phyloP scores from a whole-genome alignment of 2,797 vertebrate species.

The Neostethus bicornis region DNA sequence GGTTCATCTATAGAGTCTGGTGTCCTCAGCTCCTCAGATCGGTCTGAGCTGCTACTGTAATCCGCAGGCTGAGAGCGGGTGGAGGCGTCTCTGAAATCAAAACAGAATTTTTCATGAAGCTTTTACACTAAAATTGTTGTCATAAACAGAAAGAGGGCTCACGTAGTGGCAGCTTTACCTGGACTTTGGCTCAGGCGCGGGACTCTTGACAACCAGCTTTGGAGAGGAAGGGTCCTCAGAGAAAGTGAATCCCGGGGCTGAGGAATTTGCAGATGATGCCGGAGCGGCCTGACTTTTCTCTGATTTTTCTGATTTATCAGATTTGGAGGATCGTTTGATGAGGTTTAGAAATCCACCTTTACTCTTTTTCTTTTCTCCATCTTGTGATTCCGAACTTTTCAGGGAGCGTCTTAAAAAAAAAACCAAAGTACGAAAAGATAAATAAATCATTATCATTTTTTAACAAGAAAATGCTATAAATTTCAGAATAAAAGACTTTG shows the following conservation, averaged over 20 bases:
- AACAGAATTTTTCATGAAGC: background rate
- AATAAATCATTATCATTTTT: background rate
- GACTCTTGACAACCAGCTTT: slow-evolving; percentile 77
- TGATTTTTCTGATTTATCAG: slow-evolving; percentile 81
- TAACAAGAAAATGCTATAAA: background rate
- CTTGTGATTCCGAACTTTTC: slow-evolving; percentile 85
- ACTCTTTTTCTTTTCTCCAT: slow-evolving; percentile 89
- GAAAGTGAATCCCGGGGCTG: slow-evolving; percentile 49
- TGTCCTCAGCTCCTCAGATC: slow-evolving; percentile 85
- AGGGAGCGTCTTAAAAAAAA: slow-evolving; percentile 77
- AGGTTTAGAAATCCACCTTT: slow-evolving; percentile 95
- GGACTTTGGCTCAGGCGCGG: slow-evolving; percentile 80
- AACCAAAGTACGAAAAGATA: background rate
- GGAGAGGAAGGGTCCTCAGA: slow-evolving; percentile 87
- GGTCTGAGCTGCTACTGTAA: slow-evolving; percentile 84
- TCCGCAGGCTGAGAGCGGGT: slow-evolving; percentile 75
- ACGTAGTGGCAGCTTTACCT: slow-evolving; percentile 70
- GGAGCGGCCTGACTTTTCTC: slow-evolving; percentile 62
- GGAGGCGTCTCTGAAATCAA: slow-evolving; percentile 57
- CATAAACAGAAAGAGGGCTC: background rate
- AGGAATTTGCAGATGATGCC: slow-evolving; percentile 31
- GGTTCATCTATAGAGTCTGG: slow-evolving; percentile 89
- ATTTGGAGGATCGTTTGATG: slow-evolving; percentile 89
- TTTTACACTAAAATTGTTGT: no score
- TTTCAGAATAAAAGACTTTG: rapidly evolving